These are phyloP conservation scores for Coboldia fuscipes DNA, from an alignment of 1,140 invertebrate species.

Conservation along the genomic window DNA sequence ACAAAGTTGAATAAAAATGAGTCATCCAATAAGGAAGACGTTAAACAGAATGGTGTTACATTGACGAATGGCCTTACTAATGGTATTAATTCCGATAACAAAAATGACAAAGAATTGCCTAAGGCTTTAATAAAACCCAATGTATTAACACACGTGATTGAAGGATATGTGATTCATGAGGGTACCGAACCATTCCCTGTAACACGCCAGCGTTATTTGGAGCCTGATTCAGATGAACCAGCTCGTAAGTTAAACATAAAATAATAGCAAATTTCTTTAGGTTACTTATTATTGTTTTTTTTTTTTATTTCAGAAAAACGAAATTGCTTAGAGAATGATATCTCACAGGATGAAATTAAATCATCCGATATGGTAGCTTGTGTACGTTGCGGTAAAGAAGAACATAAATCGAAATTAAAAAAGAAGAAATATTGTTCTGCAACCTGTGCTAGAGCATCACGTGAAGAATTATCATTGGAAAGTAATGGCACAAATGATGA, in stretches of 20 bases:
- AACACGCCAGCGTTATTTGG: constrained; percentile 30
- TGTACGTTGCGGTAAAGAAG: constrained; percentile 55
- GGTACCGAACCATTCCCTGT: constrained; percentile 75
- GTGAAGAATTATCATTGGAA: background rate
- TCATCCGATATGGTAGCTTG: constrained; percentile 37
- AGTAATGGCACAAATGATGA: too few species aligned
- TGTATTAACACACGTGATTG: constrained; percentile 88
- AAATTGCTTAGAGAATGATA: constrained; percentile 14
- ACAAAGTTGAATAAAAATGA: too few species aligned
- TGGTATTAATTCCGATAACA: too few species aligned
- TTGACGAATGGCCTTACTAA: too few species aligned
- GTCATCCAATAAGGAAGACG: too few species aligned
- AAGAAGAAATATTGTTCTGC: constrained; percentile 56
- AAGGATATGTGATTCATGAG: constrained; percentile 94
- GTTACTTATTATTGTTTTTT: background rate
- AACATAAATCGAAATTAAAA: constrained; percentile 47
- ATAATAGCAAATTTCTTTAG: too few species aligned
- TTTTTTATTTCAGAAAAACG: constrained; percentile 19
- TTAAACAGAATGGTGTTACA: too few species aligned
- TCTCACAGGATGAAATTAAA: constrained; percentile 2
- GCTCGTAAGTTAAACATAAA: constrained; percentile 29
- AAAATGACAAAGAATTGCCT: constrained; percentile 39
- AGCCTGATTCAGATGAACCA: constrained; percentile 41
- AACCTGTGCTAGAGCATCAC: constrained; percentile 9
- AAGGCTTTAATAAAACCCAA: constrained; percentile 92